A percentile compares a stretch with the other conserved stretches of the same genome.
Evolutionary conservation across 2,113 vertebrate genomes (phyloP).

Genomic region (Amazona vittata): DNA sequence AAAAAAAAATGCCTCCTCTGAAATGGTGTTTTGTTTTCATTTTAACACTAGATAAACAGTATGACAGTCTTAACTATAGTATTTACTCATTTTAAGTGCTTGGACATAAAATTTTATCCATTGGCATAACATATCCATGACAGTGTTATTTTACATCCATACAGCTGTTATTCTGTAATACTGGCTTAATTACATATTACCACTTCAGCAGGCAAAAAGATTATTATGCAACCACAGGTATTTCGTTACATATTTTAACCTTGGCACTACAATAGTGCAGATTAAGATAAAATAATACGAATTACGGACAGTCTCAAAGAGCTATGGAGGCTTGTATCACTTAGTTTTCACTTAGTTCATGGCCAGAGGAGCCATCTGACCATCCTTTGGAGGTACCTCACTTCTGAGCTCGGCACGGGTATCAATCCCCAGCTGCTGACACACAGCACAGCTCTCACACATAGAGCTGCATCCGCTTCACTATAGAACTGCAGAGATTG

Average conservation of each 20-base stretch:
- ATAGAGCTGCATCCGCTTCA: neutral
- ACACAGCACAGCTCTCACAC: neutral
- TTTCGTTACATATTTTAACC: neutral
- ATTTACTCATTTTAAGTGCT: slow-evolving; percentile 70
- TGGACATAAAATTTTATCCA: slow-evolving; percentile 59
- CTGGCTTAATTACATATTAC: neutral
- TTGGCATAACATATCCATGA: slow-evolving; percentile 40
- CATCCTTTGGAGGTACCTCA: neutral
- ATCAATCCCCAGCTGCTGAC: neutral
- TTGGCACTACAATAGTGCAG: neutral
- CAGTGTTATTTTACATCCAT: slow-evolving; percentile 38
- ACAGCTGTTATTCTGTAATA: neutral
- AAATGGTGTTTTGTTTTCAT: slow-evolving; percentile 71
- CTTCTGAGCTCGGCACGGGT: neutral
- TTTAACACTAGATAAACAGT: slow-evolving; percentile 62
- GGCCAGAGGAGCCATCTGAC: neutral
- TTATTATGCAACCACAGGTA: neutral
- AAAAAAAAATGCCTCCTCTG: slow-evolving; percentile 46
- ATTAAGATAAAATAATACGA: neutral
- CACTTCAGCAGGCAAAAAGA: neutral
- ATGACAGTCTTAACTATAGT: slow-evolving; percentile 73
- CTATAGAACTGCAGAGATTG: neutral
- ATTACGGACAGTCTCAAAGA: neutral
- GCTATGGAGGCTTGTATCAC: neutral
- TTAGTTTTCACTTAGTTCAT: neutral